Conservation (phyloP, 2,113 vertebrate genomes). For the Takifugu flavidus region DNA sequence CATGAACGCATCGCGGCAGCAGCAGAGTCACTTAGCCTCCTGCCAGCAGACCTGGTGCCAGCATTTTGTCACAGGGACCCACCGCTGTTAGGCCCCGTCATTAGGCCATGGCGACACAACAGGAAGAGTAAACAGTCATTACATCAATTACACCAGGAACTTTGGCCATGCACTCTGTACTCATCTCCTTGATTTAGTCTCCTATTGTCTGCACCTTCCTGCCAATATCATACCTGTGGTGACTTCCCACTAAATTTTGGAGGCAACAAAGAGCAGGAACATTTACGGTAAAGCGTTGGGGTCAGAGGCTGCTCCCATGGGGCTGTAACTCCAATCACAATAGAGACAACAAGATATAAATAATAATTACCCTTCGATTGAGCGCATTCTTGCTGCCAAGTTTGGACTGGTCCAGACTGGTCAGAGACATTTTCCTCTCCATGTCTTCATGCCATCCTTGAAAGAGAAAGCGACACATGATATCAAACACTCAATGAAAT, state of each 20-base stretch:
- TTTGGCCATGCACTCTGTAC: conserved; percentile 62
- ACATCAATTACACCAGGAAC: conserved; percentile 80
- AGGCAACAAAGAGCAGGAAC: conserved; percentile 7
- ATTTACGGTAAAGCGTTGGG: background rate
- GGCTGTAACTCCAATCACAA: background rate
- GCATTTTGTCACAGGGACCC: conserved; percentile 78
- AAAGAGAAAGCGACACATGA: background rate
- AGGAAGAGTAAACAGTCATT: conserved; percentile 82
- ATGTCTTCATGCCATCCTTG: conserved; percentile 85
- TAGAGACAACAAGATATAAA: conserved; percentile 2
- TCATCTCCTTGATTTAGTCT: conserved; percentile 40
- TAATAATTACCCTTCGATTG: conserved; percentile 84
- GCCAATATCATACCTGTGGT: conserved; percentile 36
- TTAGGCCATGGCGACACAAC: conserved; percentile 76
- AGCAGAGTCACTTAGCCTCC: conserved; percentile 79
- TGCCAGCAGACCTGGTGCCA: conserved; percentile 75
- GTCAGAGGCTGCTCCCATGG: conserved; percentile 1
- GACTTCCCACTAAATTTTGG: background rate
- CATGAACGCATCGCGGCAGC: conserved; percentile 56
- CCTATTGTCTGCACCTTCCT: conserved; percentile 52
- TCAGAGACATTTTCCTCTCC: conserved; percentile 88
- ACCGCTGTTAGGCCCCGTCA: conserved; percentile 79
- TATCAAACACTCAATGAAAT: background rate
- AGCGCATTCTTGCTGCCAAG: conserved; percentile 90
- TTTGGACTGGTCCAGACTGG: conserved; percentile 87